These are phyloP conservation scores for Argentina silus DNA, from an alignment of 2,797 vertebrate species.

Conservation along the genomic window DNA sequence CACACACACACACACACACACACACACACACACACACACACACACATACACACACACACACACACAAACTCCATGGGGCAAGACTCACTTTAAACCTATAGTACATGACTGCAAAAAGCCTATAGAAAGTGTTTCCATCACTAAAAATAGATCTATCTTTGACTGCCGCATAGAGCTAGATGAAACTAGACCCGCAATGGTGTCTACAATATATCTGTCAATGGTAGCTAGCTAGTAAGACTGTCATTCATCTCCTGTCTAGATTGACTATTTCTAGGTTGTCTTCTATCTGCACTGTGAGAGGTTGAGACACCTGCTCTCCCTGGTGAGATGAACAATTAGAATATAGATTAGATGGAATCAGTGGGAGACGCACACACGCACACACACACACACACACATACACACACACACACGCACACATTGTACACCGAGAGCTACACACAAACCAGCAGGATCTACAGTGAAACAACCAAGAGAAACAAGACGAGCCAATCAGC, in stretches of 20 bases:
- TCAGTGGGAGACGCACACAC: slow-evolving; percentile 7
- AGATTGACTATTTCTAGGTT: slow-evolving; percentile 8
- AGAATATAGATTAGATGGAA: slow-evolving; percentile 54
- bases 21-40: neutral
- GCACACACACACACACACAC: neutral
- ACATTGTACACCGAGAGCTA: too few species aligned
- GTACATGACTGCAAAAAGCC: slow-evolving; percentile 27
- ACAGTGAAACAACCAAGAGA: slow-evolving; percentile 16
- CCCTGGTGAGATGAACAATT: slow-evolving; percentile 44
- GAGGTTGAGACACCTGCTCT: slow-evolving; percentile 29
- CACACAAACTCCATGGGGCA: slow-evolving; percentile 30
- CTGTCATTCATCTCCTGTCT: slow-evolving; percentile 9
- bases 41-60: slow-evolving; percentile 30
- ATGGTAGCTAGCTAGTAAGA: slow-evolving; percentile 21
- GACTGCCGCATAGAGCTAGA: slow-evolving; percentile 16
- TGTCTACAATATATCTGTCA: slow-evolving; percentile 35
- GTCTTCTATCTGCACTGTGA: slow-evolving; percentile 34
- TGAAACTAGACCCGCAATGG: slow-evolving; percentile 23
- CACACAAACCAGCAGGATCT: neutral
- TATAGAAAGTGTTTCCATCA: slow-evolving; percentile 40
- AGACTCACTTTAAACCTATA: slow-evolving; percentile 54
- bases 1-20: too few species aligned
- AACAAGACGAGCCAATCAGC: neutral
- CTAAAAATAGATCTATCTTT: slow-evolving; percentile 29
- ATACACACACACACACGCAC: slow-evolving; percentile 3